phyloP scores from a whole-genome alignment of 2,797 vertebrate species.

The Siniperca scherzeri region DNA sequence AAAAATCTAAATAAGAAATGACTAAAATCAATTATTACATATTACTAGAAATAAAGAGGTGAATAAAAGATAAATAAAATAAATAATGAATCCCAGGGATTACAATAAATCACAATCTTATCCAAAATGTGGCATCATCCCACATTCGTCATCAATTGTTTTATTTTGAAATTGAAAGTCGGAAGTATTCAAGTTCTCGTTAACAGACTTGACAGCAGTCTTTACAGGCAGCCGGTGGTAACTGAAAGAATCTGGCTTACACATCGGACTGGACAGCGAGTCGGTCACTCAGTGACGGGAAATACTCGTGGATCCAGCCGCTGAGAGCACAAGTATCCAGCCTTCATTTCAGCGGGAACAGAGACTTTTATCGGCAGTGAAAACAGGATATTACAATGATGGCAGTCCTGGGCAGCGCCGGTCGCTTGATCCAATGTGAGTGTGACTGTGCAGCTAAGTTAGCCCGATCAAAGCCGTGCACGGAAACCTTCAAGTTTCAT shows the following conservation, averaged over 20 bases:
- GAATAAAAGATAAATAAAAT: background rate
- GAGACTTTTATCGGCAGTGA: background rate
- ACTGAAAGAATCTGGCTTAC: constrained; percentile 63
- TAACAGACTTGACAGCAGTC: rapidly evolving
- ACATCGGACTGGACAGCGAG: background rate
- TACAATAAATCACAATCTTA: background rate
- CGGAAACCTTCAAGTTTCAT: background rate
- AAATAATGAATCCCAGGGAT: rapidly evolving
- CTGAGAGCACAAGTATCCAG: background rate
- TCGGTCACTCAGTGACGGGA: background rate
- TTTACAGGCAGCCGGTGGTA: constrained; percentile 22
- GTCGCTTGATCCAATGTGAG: constrained; percentile 81
- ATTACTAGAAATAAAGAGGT: background rate
- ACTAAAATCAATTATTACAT: background rate
- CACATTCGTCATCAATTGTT: rapidly evolving
- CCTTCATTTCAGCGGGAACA: background rate
- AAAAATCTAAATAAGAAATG: background rate
- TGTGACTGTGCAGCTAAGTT: constrained; percentile 46
- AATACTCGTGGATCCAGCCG: background rate
- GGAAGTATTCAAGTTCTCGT: background rate
- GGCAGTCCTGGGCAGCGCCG: constrained; percentile 76
- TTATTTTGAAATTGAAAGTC: constrained; percentile 30
- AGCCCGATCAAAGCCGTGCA: background rate
- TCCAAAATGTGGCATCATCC: background rate
- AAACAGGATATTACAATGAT: constrained; percentile 55